A percentile compares a stretch with the other conserved stretches of the same genome.
phyloP scores from a whole-genome alignment of 2,888 invertebrate genomes.

The Ectemnius continuus region DNA sequence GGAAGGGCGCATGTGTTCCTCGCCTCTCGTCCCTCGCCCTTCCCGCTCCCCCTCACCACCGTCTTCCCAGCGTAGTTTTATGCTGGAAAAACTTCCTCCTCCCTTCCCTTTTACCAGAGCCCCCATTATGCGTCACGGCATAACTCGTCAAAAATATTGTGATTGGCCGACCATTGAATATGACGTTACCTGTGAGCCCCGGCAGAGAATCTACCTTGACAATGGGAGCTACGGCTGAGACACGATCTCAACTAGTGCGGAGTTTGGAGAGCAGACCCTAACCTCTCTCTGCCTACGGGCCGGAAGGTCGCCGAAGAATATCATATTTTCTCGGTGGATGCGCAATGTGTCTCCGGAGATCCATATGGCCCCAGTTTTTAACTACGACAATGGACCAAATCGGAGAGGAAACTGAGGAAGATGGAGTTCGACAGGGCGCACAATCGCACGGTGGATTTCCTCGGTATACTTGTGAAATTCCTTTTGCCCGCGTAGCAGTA shows the following conservation, averaged over 20 bases:
- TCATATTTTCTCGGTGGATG: slow-evolving; percentile 63
- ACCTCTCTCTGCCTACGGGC: background rate
- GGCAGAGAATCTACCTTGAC: slow-evolving; percentile 26
- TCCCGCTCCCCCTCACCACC: slow-evolving; percentile 63
- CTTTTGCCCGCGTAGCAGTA: too few relatives aligned
- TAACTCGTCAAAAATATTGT: slow-evolving; percentile 78
- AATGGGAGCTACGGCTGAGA: slow-evolving; percentile 40
- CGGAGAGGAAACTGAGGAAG: slow-evolving; percentile 39
- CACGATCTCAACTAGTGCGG: slow-evolving; percentile 1
- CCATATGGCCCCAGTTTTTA: slow-evolving; percentile 35
- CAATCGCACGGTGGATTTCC: background rate
- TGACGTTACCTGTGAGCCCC: slow-evolving; percentile 71
- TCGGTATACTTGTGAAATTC: too few relatives aligned
- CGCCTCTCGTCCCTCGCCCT: background rate
- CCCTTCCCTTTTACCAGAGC: slow-evolving; percentile 25
- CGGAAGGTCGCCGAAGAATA: slow-evolving; percentile 49
- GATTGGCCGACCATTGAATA: slow-evolving; percentile 73
- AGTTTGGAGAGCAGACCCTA: slow-evolving; percentile 23
- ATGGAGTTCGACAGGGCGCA: slow-evolving; percentile 48
- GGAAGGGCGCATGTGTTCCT: slow-evolving; percentile 43
- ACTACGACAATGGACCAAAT: slow-evolving; percentile 45
- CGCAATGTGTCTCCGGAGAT: slow-evolving; percentile 60
- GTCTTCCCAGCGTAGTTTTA: slow-evolving; percentile 60
- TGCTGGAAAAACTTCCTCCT: slow-evolving; percentile 55
- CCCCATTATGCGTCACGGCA: slow-evolving; percentile 74